Percentiles rank a stretch among this genome's conserved stretches.
Evolutionary conservation across 1,140 invertebrate species (phyloP).

Genomic region (Saccostrea cuccullata): DNA sequence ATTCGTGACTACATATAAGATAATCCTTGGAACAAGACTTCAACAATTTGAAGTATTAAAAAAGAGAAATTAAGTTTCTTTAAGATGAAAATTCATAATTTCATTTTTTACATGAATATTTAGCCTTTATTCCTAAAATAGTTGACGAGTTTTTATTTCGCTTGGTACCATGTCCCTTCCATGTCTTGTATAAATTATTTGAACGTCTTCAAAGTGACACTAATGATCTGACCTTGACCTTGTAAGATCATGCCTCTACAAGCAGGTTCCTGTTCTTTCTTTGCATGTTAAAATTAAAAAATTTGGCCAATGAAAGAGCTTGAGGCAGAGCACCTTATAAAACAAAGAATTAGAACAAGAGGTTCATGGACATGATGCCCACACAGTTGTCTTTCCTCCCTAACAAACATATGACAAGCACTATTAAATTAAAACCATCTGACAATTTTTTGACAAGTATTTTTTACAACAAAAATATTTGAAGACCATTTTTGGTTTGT

Average conservation of each 20-base stretch:
- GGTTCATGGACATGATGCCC: no score
- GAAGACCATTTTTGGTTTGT: no score
- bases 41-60: no score
- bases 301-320: neutral
- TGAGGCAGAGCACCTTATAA: neutral
- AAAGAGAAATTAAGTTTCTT: no score
- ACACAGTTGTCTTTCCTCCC: no score
- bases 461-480: no score
- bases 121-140: neutral
- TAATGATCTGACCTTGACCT: neutral
- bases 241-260: neutral
- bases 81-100: neutral
- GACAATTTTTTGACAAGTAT: no score
- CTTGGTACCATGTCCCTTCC: neutral
- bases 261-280: neutral
- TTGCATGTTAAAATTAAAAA: neutral
- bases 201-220: neutral
- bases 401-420: no score
- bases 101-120: neutral
- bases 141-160: neutral
- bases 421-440: no score
- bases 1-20: no score
- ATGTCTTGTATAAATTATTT: neutral
- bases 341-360: no score
- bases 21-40: no score